phyloP scores from a whole-genome alignment of 2,888 invertebrate species.

The Clitarchus hookeri region DNA sequence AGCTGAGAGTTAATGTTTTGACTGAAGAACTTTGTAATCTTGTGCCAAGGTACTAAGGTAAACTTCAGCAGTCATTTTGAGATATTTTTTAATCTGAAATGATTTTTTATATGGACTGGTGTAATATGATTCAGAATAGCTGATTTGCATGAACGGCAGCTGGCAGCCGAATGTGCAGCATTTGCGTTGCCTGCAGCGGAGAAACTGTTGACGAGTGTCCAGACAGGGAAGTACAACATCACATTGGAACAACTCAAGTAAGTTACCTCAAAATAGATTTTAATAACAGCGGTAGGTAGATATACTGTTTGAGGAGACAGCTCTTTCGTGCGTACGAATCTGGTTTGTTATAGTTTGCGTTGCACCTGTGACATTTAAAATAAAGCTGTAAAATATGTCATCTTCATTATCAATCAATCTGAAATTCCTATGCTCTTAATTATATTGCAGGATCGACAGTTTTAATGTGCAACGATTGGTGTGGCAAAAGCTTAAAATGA shows the following conservation, averaged over 20 bases:
- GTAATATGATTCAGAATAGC: neutral
- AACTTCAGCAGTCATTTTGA: neutral
- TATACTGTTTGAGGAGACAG: no score
- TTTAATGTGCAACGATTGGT: no score
- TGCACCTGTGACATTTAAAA: no score
- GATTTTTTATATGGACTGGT: neutral
- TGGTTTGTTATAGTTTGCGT: no score
- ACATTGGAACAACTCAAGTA: neutral
- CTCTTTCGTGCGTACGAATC: no score
- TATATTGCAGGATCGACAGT: no score
- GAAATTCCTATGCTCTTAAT: no score
- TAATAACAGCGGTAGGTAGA: no score
- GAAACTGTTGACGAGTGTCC: neutral
- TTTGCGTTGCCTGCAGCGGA: neutral
- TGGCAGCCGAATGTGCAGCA: neutral
- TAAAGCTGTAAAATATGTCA: no score
- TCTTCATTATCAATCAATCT: no score
- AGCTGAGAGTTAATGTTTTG: neutral
- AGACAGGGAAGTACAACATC: neutral
- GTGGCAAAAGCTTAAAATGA: no score
- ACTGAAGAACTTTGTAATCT: neutral
- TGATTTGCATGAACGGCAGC: neutral
- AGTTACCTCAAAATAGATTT: neutral
- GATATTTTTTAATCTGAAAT: neutral
- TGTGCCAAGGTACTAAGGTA: neutral